phyloP scores from a whole-genome alignment of 2,797 vertebrate species.

The Ataeniobius toweri region DNA sequence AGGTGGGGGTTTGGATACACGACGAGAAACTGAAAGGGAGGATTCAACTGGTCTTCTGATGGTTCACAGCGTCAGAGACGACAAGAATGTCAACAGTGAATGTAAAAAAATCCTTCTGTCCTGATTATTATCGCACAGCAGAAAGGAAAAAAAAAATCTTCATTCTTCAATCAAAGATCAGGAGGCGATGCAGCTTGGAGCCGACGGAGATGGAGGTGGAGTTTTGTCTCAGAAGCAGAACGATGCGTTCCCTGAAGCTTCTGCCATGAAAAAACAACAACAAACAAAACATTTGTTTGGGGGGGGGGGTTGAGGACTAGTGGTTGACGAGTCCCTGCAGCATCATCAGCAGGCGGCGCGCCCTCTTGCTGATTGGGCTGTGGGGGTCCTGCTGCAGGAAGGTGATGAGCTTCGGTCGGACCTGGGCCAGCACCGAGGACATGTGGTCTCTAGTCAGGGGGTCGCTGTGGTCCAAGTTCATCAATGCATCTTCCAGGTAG shows the following conservation, averaged over 20 bases:
- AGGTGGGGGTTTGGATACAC: background rate
- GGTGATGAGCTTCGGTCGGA: conserved; percentile 91
- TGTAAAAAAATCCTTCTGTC: conserved; percentile 13
- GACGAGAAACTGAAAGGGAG: conserved; percentile 5
- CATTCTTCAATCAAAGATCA: conserved; percentile 13
- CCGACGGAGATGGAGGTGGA: background rate
- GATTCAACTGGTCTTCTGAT: conserved; percentile 39
- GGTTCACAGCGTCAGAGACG: background rate
- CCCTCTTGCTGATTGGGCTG: conserved; percentile 86
- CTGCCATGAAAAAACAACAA: conserved; percentile 3
- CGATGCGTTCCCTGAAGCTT: conserved; percentile 12
- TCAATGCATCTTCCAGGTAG: conserved; percentile 96
- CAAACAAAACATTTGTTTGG: conserved; percentile 2
- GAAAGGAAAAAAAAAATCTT: conserved; percentile 23
- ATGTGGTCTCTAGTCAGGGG: conserved; percentile 98
- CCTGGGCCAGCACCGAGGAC: conserved; percentile 92
- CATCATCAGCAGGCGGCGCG: conserved; percentile 95
- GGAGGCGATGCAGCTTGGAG: background rate
- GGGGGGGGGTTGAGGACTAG: conserved; percentile 46
- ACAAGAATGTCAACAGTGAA: conserved; percentile 33
- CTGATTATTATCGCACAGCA: conserved; percentile 22
- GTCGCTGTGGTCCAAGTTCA: conserved; percentile 95
- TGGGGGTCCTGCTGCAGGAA: conserved; percentile 94
- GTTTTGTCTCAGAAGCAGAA: background rate
- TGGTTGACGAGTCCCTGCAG: conserved; percentile 92